These are phyloP conservation scores for Mesocricetus auratus DNA, from an alignment of 2,113 vertebrate genomes.

Conservation along the genomic window DNA sequence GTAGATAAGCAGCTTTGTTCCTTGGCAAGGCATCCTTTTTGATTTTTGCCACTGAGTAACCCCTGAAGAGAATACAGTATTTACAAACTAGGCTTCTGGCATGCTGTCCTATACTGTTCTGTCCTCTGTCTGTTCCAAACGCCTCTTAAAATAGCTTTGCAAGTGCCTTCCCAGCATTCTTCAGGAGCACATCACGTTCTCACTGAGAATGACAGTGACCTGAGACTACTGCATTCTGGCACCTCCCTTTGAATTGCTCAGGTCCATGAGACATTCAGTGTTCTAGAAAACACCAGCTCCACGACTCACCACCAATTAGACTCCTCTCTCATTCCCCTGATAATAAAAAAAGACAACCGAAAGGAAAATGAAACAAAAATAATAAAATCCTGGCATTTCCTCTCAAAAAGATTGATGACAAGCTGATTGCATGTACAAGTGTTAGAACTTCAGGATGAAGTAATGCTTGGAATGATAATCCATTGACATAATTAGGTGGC, in stretches of 20 bases:
- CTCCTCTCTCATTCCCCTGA: neutral
- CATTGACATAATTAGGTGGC: constrained; percentile 24
- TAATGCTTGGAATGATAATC: constrained; percentile 57
- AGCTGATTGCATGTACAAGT: neutral
- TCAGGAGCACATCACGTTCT: constrained; percentile 64
- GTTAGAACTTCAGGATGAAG: constrained; percentile 27
- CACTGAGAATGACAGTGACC: constrained; percentile 48
- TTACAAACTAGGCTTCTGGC: constrained; percentile 59
- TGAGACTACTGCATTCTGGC: constrained; percentile 54
- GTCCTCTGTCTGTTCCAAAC: constrained; percentile 39
- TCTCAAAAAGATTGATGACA: constrained; percentile 43
- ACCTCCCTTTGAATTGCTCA: constrained; percentile 50
- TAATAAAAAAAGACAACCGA: neutral
- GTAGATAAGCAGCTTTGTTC: constrained; percentile 50
- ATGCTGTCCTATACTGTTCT: constrained; percentile 22
- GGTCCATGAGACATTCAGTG: constrained; percentile 62
- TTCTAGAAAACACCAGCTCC: neutral
- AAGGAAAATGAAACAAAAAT: neutral
- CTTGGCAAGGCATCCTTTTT: constrained; percentile 42
- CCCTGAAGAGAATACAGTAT: constrained; percentile 61
- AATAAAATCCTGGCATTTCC: neutral
- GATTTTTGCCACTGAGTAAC: constrained; percentile 29
- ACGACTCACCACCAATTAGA: neutral
- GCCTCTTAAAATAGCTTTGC: constrained; percentile 71
- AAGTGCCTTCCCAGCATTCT: constrained; percentile 62